Evolutionary conservation across 2,888 invertebrate genomes (phyloP), one percentile per base, ranked within the genome.

Genomic region (Eupithecia dodoneata): DNA sequence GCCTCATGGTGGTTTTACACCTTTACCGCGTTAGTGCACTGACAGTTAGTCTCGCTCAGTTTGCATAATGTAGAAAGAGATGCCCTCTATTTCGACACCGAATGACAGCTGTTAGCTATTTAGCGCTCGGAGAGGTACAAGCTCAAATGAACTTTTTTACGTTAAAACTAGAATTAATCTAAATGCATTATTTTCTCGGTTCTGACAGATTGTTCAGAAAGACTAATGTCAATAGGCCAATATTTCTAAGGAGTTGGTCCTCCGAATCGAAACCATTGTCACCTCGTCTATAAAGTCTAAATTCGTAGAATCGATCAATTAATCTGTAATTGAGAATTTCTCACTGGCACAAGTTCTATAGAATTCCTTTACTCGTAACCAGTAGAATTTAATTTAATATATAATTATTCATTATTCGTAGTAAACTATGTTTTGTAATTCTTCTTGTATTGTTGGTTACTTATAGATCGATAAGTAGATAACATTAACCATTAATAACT

Each of bases 331-430:
- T 66, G 66, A 18, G 42, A 66, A 42, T 42, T 66, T 42, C 66
- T 65, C 41, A 41, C 4, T 42, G 42, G 10, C 7, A 15, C 41
- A 66, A 66, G 66, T 85, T 81, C 79, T 76, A 80, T 81, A 78
- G 85, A 59, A 72, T 72, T 44, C 44, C 41, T 13, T 42, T 41
- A 41, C 41, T 41, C 41, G 4, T 30, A 65, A 65, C 65, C 13
- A 30, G 41, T 65, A 65, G 4, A 41, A 65, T 65, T 65, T 65
- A 41, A 65, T 65, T 65, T 41, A 41, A 13, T 30, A 30, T 18
- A n/a, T 30, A 30, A 30, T 30, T 30, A 30, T n/a, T 41, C 0
- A 13, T 15, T 12, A 42, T 42, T 42, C 41, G 44, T 44, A 42
- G 42, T 15, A 42, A 67, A 67, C 9, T 42, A 41, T 44, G 67